Base-by-base conservation (phyloP, 2,888 invertebrate species). In the Dynastes maya region DNA sequence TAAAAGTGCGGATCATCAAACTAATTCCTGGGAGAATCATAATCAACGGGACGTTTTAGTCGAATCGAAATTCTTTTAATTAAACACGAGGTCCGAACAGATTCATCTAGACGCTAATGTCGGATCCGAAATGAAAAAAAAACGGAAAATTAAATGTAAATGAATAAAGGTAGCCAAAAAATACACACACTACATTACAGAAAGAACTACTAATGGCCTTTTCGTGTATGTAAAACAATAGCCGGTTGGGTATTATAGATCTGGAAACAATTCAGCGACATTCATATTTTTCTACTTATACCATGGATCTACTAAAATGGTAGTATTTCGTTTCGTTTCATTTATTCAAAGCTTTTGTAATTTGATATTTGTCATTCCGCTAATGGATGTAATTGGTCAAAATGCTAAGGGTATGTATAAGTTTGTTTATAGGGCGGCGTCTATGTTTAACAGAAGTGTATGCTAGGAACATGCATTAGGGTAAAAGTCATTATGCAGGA, bases 141-240 rank as follows among this genome's bases (percentile, higher is more conserved):
- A 70, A 29, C 53, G 22, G 32, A 70, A 27, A 70, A 70, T 55
- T 16, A 53, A 55, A 55, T 71, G 53, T 55, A 55, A 53, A 53
- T 55, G 55, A 32, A 71, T 71, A 71, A 32, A 71, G 37, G 32
- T 55, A 51, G 27, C 71, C 37, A 27, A 67, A 67, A 71, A 53
- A 71, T n/a, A 71, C 37, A 71, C 71, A 22, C 32, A 32, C 49
- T 32, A 8, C 13, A 67, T 71, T 55, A 27, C 75, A 16, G 58
- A 45, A 78, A 67, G 75, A 78, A 68, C 75, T 74, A 55, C 74
- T 78, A 78, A 78, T 78, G 78, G 75, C 32, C 65, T 72, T 78
- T 78, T 61, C 75, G 75, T 78, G 78, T 78, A 78, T 65, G 64
- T 32, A 67, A 75, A 74, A 78, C 78, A 74, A 78, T 74, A 78